Base-by-base conservation (phyloP, 1,140 invertebrate species). In the Probaryconus sp. region DNA sequence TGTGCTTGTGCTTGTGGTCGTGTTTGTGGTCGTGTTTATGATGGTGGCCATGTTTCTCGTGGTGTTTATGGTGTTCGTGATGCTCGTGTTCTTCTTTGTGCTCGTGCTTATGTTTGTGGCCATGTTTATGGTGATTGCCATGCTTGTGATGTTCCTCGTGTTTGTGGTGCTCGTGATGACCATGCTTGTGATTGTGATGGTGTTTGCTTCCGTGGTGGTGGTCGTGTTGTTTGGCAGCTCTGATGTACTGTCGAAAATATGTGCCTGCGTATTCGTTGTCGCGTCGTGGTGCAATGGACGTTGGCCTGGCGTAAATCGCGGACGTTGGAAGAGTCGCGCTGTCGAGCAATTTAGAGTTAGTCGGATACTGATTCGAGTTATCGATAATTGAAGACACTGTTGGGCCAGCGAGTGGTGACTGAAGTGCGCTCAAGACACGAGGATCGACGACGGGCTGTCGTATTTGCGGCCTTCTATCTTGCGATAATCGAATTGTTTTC, bases 21-120 rank as follows among this genome's bases (percentile, higher is more conserved):
- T 83, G 81, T 16, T 80, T 77, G n/a, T 83, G 82, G 4, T 79
- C 50, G 28, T 83, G 79, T 2, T 82, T 80, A 7, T 83, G 82
- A 11, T 83, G 58, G 18, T 83, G 82, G 0, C 78, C 77, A 38
- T 83, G 82, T 11, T 83, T 81, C 0, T 81, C 78, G 1, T 85
- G 77, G 13, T 85, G 83, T 2, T 83, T 82, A 3, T 85, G 84
- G 3, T 83, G 80, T 14, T 85, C 78, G 20, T 83, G 72, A 43
- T 85, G 82, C 14, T 83, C 78, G 26, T 84, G 83, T 11, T 81
- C 80, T 14, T 84, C 83, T 6, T 84, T 75, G 7, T 84, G 83
- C 0, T 80, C 61, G 11, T 82, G 79, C 0, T 69, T 56, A 35
- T 83, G 81, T 45, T 83, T 82, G 47, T 84, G 76, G 5, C 33